Percentiles rank a stretch among this genome's conserved stretches.
These are phyloP conservation scores for Aporophyla nigra DNA, from an alignment of 2,888 invertebrate genomes.

Conservation along the genomic window DNA sequence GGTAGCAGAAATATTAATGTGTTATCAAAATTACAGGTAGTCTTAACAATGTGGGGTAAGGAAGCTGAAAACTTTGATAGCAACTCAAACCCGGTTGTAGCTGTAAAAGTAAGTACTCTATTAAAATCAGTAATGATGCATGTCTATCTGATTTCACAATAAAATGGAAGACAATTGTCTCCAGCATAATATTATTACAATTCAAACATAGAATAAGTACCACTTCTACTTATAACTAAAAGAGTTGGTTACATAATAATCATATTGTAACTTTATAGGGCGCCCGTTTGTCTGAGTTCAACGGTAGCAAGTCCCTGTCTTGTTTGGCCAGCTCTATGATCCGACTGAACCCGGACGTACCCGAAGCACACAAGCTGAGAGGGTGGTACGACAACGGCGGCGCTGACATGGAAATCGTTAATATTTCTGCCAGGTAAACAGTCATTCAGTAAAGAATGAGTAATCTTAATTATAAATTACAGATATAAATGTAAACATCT, in stretches of 20 bases:
- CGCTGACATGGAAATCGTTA: conserved; percentile 90
- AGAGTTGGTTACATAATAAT: not conserved
- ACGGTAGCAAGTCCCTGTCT: conserved; percentile 94
- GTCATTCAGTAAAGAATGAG: not conserved
- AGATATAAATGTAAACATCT: too few relatives aligned
- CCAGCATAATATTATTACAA: too few relatives aligned
- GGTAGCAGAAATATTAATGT: conserved; percentile 1
- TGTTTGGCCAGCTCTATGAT: conserved; percentile 91
- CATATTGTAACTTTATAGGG: conserved; percentile 81
- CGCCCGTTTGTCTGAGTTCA: conserved; percentile 96
- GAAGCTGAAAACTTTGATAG: conserved; percentile 97
- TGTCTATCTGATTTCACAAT: not conserved
- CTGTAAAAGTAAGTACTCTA: conserved; percentile 92
- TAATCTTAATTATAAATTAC: too few relatives aligned
- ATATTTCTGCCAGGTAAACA: conserved; percentile 92
- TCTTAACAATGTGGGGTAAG: conserved; percentile 97
- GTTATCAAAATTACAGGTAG: conserved; percentile 87
- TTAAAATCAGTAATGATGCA: not conserved
- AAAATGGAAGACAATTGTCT: not conserved
- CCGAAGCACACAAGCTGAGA: conserved; percentile 95
- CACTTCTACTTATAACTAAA: too few relatives aligned
- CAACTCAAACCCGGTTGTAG: conserved; percentile 94
- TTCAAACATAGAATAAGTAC: not conserved
- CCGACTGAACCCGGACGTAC: conserved; percentile 96
- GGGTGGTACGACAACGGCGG: conserved; percentile 98